Conservation (phyloP, 1,140 invertebrate species). For the Drosophila mayri region DNA sequence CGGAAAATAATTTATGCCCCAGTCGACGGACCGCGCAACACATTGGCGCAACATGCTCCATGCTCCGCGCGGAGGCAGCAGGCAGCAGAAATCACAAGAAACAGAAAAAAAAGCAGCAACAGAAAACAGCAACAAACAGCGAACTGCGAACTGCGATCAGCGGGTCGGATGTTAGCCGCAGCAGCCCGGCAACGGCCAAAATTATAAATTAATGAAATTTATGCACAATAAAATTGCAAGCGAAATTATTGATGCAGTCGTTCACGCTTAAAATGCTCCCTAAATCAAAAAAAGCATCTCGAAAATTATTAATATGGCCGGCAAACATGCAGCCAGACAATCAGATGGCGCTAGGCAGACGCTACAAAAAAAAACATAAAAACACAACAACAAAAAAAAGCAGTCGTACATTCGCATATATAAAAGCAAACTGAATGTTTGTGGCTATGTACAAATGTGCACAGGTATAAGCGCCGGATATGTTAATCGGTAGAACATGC, state of each 20-base stretch:
- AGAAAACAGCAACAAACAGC: slow-evolving; percentile 7
- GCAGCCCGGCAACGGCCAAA: slow-evolving; percentile 69
- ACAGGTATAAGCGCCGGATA: slow-evolving; percentile 71
- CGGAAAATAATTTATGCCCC: slow-evolving; percentile 84
- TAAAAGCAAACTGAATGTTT: slow-evolving; percentile 30
- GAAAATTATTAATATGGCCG: slow-evolving; percentile 79
- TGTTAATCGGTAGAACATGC: slow-evolving; percentile 75
- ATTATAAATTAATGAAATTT: slow-evolving; percentile 85
- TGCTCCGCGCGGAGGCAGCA: slow-evolving; percentile 20
- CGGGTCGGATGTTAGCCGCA: slow-evolving; percentile 49
- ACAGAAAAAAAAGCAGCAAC: slow-evolving; percentile 5
- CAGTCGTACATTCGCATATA: slow-evolving; percentile 6
- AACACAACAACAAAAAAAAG: neutral
- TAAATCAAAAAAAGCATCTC: slow-evolving; percentile 80
- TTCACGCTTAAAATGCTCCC: slow-evolving; percentile 85
- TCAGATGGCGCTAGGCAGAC: slow-evolving; percentile 53
- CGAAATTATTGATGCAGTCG: slow-evolving; percentile 85
- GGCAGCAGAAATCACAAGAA: slow-evolving; percentile 19
- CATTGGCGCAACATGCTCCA: slow-evolving; percentile 79
- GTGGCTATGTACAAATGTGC: slow-evolving; percentile 32
- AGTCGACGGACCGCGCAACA: slow-evolving; percentile 72
- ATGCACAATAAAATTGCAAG: slow-evolving; percentile 85
- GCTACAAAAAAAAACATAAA: slow-evolving; percentile 3
- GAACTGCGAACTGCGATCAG: slow-evolving; percentile 40
- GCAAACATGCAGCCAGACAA: slow-evolving; percentile 69